Conservation (phyloP, 2,797 vertebrate species). For the Sebastes iracundus region DNA sequence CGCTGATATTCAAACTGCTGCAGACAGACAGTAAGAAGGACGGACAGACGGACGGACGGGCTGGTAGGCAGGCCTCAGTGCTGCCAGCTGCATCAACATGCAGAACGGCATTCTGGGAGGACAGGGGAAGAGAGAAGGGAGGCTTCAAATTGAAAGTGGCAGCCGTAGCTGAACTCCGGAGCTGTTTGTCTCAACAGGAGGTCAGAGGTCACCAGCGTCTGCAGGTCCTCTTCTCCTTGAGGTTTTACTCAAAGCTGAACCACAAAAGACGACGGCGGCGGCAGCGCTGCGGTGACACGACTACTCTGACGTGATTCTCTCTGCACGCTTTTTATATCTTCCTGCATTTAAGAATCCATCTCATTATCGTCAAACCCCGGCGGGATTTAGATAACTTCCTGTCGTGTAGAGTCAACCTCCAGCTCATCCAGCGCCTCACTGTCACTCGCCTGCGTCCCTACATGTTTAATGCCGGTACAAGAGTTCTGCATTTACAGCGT, state of each 20-base stretch:
- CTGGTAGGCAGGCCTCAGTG: not conserved
- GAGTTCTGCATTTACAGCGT: slow-evolving; percentile 62
- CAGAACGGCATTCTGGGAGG: slow-evolving; percentile 45
- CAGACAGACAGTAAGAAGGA: slow-evolving; percentile 6
- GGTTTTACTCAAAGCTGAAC: slow-evolving; percentile 8
- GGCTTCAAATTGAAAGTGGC: slow-evolving; percentile 66
- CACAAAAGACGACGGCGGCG: not conserved
- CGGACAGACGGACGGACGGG: not conserved
- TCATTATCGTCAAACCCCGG: not conserved
- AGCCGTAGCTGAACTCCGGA: slow-evolving; percentile 44
- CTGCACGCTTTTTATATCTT: not conserved
- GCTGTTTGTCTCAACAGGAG: slow-evolving; percentile 2
- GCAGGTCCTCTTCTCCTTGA: slow-evolving; percentile 7
- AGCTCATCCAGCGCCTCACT: slow-evolving; percentile 32
- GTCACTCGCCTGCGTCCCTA: slow-evolving; percentile 41
- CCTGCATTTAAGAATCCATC: slow-evolving; percentile 17
- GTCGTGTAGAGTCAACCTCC: slow-evolving; percentile 48
- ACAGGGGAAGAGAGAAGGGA: slow-evolving; percentile 13
- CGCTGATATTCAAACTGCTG: not conserved
- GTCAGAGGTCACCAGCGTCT: slow-evolving; percentile 40
- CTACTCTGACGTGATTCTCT: not conserved
- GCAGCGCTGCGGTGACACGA: not conserved
- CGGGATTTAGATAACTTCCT: slow-evolving; percentile 45
- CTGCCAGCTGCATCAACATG: slow-evolving; percentile 29
- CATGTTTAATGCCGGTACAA: slow-evolving; percentile 73